Conservation (phyloP, 2,888 invertebrate genomes). For the Linhomoeus sp. region DNA sequence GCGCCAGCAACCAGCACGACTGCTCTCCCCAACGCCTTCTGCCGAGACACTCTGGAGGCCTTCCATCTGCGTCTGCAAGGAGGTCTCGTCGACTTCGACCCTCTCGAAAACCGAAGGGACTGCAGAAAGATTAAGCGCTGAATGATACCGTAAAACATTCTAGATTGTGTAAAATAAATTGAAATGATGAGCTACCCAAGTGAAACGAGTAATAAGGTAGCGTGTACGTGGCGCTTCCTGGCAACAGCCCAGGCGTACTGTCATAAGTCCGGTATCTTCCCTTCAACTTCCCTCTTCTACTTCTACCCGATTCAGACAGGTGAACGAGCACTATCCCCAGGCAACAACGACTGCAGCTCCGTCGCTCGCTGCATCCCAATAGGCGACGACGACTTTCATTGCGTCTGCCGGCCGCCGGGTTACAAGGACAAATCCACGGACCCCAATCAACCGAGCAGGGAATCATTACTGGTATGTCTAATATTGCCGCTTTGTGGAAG, state of each 20-base stretch:
- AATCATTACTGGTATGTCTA: constrained; percentile 14
- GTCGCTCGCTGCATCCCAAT: constrained; percentile 21
- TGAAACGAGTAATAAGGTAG: too few species aligned
- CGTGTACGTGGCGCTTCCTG: too few species aligned
- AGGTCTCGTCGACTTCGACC: constrained; percentile 23
- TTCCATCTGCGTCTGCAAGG: constrained; percentile 21
- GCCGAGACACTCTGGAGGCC: constrained; percentile 22
- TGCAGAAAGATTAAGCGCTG: constrained; percentile 15
- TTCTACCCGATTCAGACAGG: too few species aligned
- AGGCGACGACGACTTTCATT: constrained; percentile 6
- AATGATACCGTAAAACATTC: too few species aligned
- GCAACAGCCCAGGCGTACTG: background rate
- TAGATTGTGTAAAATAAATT: too few species aligned
- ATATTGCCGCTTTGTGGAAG: too few species aligned
- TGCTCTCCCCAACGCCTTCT: constrained; percentile 15
- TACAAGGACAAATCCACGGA: constrained; percentile 17
- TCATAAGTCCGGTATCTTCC: background rate
- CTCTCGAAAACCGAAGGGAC: constrained; percentile 21
- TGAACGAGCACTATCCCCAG: constrained; percentile 15
- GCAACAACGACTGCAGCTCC: constrained; percentile 23
- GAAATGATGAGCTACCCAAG: too few species aligned
- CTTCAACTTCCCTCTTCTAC: too few species aligned
- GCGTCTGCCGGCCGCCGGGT: constrained; percentile 11
- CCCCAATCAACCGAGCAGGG: constrained; percentile 11
- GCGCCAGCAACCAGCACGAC: constrained; percentile 7